Evolutionary conservation across 2,888 invertebrate species (phyloP), one percentile per base, ranked within the genome.

Genomic region (Megalurothrips usitatus): DNA sequence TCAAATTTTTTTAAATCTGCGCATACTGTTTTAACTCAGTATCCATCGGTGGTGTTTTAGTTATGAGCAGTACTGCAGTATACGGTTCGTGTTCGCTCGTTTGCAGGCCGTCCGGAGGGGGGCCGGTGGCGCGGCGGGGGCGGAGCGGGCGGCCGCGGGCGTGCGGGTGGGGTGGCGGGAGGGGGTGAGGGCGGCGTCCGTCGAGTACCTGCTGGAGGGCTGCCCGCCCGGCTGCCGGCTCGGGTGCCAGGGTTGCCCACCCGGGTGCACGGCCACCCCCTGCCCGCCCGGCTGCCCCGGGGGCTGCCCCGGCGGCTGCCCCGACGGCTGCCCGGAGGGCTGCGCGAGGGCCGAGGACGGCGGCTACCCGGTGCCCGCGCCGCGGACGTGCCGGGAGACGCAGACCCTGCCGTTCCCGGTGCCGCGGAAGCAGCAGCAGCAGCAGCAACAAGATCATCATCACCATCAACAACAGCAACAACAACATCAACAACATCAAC

Each of bases 361-460:
- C 14, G 14, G 14, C 58, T 58, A 58, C 58, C 58, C 58, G 11
- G 68, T 68, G 26, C 68, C 68, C 8, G 68, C 68, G 68, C 68
- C 68, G 23, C 23, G 68, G 23, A 75, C 68, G 26, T 75, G 26
- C 68, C 68, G 68, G 8, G 68, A 75, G 68, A 75, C 68, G 26
- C 68, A 75, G 68, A 75, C 68, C 0, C 68, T 75, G 68, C 68
- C 68, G 23, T 75, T 75, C 68, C 68, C 68, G 11, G 26, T 75
- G 12, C 68, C 68, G 26, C 23, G 68, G 23, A 68, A 23, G 11
- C 23, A 75, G 68, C 68, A 75, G 26, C 26, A 23, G 26, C 23
- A 75, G 68, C 58, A 58, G 58, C 58, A 58, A 17, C 58, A 58
- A 17, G 14, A 58, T 6, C 58, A 14, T 11, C 58, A 14, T 11